Percentiles rank a stretch among this genome's conserved stretches.
These are phyloP conservation scores for Myrmecophaga tridactyla DNA, from an alignment of 2,113 vertebrate species.

Conservation along the genomic window DNA sequence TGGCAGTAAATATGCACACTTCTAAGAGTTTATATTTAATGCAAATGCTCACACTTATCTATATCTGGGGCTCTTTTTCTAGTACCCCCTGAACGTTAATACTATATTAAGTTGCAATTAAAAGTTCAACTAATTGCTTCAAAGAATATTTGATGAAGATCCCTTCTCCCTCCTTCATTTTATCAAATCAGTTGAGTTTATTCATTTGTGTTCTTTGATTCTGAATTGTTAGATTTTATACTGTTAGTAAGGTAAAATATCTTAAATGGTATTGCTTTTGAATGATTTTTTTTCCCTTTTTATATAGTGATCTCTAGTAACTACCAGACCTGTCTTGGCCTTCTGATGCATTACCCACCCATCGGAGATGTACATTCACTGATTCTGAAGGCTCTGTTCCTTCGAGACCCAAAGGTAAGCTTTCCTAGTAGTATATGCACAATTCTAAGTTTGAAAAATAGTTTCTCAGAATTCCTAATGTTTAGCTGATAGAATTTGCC, in stretches of 20 bases:
- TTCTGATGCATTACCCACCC: constrained; percentile 98
- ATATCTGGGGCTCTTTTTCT: background rate
- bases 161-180: background rate
- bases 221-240: background rate
- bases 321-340: constrained; percentile 98
- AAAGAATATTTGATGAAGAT: background rate
- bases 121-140: background rate
- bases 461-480: constrained; percentile 24
- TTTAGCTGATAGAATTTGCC: constrained; percentile 38
- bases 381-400: constrained; percentile 96
- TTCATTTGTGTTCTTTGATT: constrained; percentile 27
- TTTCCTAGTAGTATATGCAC: rapidly evolving
- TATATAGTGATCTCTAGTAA: constrained; percentile 97
- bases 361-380: constrained; percentile 95
- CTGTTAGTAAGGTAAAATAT: background rate
- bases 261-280: constrained; percentile 33
- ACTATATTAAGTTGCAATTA: background rate
- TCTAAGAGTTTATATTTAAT: constrained; percentile 24
- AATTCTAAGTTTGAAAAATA: constrained; percentile 34
- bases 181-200: background rate
- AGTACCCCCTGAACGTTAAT: background rate
- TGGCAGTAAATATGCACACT: background rate
- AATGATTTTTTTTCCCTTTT: constrained; percentile 49
- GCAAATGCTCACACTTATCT: background rate
- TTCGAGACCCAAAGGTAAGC: constrained; percentile 97